These are phyloP conservation scores for Limnephilus marmoratus DNA, from an alignment of 2,888 invertebrate species.

Conservation along the genomic window DNA sequence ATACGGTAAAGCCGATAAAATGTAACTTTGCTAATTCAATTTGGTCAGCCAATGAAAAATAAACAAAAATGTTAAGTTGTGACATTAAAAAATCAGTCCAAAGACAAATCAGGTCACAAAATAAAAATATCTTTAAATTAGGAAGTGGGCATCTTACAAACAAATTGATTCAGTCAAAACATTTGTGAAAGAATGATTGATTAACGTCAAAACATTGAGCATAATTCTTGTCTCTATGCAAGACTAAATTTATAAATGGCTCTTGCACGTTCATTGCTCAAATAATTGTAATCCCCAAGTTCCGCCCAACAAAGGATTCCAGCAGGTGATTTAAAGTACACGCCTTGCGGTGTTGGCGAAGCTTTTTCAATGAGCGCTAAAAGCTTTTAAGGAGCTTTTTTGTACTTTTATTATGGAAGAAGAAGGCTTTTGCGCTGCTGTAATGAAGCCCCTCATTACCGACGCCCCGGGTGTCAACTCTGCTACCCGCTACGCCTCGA, in stretches of 20 bases:
- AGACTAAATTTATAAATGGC: not conserved
- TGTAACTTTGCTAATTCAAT: too few relatives aligned
- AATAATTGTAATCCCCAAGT: not conserved
- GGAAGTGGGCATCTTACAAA: not conserved
- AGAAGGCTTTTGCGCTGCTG: not conserved
- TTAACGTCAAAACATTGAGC: not conserved
- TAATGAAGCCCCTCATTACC: slow-evolving; percentile 43
- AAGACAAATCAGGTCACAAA: too few relatives aligned
- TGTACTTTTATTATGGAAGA: slow-evolving; percentile 12
- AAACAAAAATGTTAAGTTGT: too few relatives aligned
- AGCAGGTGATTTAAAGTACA: slow-evolving; percentile 34
- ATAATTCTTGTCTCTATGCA: not conserved
- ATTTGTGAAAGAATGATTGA: too few relatives aligned
- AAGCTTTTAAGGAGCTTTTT: slow-evolving; percentile 39
- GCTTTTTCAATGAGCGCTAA: slow-evolving; percentile 42
- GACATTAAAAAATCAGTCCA: too few relatives aligned
- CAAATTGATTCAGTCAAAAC: not conserved
- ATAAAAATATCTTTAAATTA: too few relatives aligned
- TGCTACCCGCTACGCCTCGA: slow-evolving; percentile 11
- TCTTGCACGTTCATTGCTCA: not conserved
- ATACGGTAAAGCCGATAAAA: too few relatives aligned
- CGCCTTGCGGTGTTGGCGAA: slow-evolving; percentile 31
- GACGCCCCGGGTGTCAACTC: slow-evolving; percentile 34
- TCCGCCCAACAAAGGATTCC: slow-evolving; percentile 29
- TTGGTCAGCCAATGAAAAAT: too few relatives aligned